Conservation (phyloP, 2,797 vertebrate genomes). For the Enteromius argenteus region DNA sequence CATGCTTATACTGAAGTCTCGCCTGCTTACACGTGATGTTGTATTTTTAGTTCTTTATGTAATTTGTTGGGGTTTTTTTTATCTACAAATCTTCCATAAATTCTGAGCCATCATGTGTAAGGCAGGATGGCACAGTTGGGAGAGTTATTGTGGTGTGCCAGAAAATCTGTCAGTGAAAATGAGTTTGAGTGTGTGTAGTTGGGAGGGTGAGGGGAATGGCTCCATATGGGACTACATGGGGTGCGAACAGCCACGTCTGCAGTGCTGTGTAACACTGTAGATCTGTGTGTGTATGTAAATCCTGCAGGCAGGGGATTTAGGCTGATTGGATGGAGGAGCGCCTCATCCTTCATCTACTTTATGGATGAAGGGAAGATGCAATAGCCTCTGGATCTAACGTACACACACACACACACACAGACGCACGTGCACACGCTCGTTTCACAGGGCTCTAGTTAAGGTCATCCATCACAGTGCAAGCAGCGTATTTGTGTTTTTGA, state of each 20-base stretch:
- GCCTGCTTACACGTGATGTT: not conserved
- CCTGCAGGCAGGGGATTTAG: constrained; percentile 67
- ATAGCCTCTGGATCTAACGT: constrained; percentile 17
- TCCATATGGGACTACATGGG: constrained; percentile 56
- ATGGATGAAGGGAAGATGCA: constrained; percentile 56
- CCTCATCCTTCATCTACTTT: constrained; percentile 65
- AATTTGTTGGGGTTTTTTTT: not conserved
- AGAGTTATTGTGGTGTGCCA: constrained; percentile 21
- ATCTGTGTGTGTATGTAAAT: constrained; percentile 46
- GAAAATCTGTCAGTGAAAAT: constrained; percentile 43
- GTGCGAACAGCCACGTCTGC: constrained; percentile 49
- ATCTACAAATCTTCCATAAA: constrained; percentile 10
- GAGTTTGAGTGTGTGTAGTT: constrained; percentile 12
- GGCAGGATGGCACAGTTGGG: constrained; percentile 8
- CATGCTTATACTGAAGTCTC: not conserved
- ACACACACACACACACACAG: constrained; percentile 46
- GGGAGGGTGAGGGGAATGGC: constrained; percentile 7
- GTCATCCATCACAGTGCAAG: not conserved
- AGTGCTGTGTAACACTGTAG: constrained; percentile 36
- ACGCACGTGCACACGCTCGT: constrained; percentile 31
- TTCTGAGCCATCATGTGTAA: not conserved
- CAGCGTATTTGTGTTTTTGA: constrained; percentile 2
- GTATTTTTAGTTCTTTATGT: not conserved
- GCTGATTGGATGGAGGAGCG: constrained; percentile 67
- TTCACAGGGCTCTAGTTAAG: constrained; percentile 8